These are phyloP conservation scores for Rhinolophus sinicus DNA, from an alignment of 2,113 vertebrate species.

Conservation along the genomic window DNA sequence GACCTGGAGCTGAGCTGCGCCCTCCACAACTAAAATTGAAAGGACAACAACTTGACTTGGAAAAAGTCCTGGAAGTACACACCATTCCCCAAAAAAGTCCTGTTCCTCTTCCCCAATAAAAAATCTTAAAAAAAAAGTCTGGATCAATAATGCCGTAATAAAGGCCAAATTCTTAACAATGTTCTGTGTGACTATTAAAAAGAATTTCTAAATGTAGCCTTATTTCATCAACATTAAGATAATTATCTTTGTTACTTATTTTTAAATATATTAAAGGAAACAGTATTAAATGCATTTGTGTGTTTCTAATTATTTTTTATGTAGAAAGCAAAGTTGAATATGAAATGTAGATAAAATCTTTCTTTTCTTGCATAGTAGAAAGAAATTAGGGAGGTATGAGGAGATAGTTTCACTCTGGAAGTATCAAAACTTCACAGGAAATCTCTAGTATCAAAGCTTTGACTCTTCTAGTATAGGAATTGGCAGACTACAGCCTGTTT, in stretches of 20 bases:
- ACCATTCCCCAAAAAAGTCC: no score
- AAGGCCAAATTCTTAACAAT: constrained; percentile 12
- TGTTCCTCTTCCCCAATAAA: no score
- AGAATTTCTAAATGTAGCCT: constrained; percentile 30
- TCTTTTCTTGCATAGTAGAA: background rate
- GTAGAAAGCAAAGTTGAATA: background rate
- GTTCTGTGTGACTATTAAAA: background rate
- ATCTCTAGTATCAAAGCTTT: background rate
- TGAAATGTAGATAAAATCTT: background rate
- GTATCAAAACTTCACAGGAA: background rate
- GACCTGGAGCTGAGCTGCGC: no score
- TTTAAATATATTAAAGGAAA: constrained; percentile 14
- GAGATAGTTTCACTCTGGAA: background rate
- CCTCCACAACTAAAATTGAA: no score
- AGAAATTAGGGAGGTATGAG: background rate
- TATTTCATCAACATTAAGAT: background rate
- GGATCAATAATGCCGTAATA: background rate
- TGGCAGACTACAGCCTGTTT: background rate
- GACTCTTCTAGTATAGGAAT: background rate
- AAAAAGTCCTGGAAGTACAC: no score
- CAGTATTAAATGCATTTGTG: background rate
- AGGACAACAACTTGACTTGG: no score
- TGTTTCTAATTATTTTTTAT: constrained; percentile 40
- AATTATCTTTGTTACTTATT: background rate
- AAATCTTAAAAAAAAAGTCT: background rate